Base-by-base conservation (phyloP, 2,797 vertebrate species). In the Platyrinchus mystaceus region DNA sequence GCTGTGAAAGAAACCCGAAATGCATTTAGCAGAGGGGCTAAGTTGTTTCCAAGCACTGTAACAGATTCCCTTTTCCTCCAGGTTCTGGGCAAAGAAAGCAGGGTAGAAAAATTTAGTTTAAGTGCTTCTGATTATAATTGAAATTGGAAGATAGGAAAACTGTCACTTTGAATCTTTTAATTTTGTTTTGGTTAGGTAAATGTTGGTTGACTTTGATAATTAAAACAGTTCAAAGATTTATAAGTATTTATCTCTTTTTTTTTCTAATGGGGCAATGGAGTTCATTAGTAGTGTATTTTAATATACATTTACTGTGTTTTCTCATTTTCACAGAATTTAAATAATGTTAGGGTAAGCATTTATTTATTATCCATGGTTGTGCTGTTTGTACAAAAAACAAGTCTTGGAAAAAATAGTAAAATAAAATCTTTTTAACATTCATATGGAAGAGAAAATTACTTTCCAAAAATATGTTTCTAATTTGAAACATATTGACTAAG, bases 401-500 rank as follows among this genome's bases (percentile, higher is more conserved):
- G 12, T 16, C 13, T 49, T 71, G 41, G 47, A 11, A 73, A 79
- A 88, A 37, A 1, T 0, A 37, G 37, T 78, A 60, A 84, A 86
- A 71, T 49, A 50, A 83, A 89, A 78, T 53, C 3, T 59, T 17
- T 64, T 76, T 20, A 49, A 37, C 8, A 19, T 74, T 41, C 1
- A 1, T 22, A 32, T 63, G 18, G 23, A 68, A 84, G 28, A 84
- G 64, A 90, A 95, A 93, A 56, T 53, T 60, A 27, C 49, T 78
- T 83, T 84, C 19, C 4, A 68, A 75, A 78, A 85, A 36, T 37
- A 64, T 60, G 34, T 43, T 93, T 91, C 64, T 86, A 69, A 90
- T 95, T 95, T 93, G 77, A 84, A 94, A 64, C 62, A 22, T 53
- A 66, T 6, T 95, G 80, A 78, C 52, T 68, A 60, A 62, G 50